Conservation (phyloP, 2,888 invertebrate genomes). For the Craniophora ligustri region DNA sequence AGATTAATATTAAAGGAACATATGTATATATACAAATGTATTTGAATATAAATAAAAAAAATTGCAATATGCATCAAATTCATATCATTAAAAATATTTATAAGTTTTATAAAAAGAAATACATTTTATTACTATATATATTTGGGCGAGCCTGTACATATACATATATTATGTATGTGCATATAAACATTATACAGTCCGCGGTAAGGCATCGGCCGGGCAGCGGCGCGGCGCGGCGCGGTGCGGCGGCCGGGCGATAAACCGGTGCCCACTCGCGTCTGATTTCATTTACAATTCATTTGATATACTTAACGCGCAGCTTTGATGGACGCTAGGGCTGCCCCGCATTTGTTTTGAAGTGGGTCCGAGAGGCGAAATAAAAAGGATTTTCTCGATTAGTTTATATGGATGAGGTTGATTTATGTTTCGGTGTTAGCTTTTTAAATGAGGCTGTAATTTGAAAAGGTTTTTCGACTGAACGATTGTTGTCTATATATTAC, state of each 20-base stretch:
- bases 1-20: too few relatives aligned
- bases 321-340: conserved; percentile 78
- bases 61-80: too few relatives aligned
- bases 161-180: too few relatives aligned
- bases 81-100: too few relatives aligned
- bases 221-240: conserved; percentile 19
- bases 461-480: neutral
- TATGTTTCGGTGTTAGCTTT: neutral
- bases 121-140: too few relatives aligned
- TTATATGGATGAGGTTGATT: conserved; percentile 27
- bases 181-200: neutral
- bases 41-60: too few relatives aligned
- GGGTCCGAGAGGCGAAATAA: conserved; percentile 1
- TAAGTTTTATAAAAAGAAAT: too few relatives aligned
- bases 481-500: too few relatives aligned
- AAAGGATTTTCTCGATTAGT: conserved; percentile 13
- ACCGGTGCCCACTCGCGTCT: conserved; percentile 76
- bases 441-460: neutral
- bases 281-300: conserved; percentile 89
- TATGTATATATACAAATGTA: too few relatives aligned
- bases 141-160: too few relatives aligned
- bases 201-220: conserved; percentile 4
- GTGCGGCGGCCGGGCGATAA: conserved; percentile 61
- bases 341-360: conserved; percentile 13
- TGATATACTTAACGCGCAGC: conserved; percentile 80